phyloP scores from a whole-genome alignment of 2,113 vertebrate species.

The Hoplias malabaricus region DNA sequence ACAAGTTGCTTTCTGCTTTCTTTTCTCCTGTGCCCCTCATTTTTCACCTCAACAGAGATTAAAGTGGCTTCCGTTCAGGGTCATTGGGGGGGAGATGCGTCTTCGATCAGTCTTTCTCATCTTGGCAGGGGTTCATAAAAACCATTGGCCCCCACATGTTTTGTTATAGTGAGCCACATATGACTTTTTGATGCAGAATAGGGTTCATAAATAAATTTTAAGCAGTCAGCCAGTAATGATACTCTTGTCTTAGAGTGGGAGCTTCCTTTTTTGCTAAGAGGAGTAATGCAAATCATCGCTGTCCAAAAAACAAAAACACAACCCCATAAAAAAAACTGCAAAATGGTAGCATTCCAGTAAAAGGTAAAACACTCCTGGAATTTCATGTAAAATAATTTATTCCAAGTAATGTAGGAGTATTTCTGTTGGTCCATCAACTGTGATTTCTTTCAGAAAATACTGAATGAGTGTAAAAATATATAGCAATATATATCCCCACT shows the following conservation, averaged over 20 bases:
- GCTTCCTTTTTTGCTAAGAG: neutral
- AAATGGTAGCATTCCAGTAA: too few relatives aligned
- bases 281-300: neutral
- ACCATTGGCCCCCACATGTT: constrained; percentile 56
- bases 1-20: constrained; percentile 40
- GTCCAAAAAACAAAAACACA: too few relatives aligned
- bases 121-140: constrained; percentile 50
- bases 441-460: too few relatives aligned
- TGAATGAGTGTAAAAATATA: too few relatives aligned
- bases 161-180: constrained; percentile 35
- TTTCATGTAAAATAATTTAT: too few relatives aligned
- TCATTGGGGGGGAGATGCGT: constrained; percentile 24
- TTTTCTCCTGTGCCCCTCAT: constrained; percentile 38
- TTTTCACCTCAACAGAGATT: constrained; percentile 55
- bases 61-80: constrained; percentile 49
- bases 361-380: too few relatives aligned
- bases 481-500: too few relatives aligned
- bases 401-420: too few relatives aligned
- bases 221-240: neutral
- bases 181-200: constrained; percentile 18
- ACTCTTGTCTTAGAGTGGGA: neutral
- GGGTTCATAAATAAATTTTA: constrained; percentile 13
- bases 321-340: too few relatives aligned
- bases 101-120: constrained; percentile 53
- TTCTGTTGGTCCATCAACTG: too few relatives aligned